Base-by-base conservation (phyloP, 1,140 invertebrate species). In the Aricia agestis region DNA sequence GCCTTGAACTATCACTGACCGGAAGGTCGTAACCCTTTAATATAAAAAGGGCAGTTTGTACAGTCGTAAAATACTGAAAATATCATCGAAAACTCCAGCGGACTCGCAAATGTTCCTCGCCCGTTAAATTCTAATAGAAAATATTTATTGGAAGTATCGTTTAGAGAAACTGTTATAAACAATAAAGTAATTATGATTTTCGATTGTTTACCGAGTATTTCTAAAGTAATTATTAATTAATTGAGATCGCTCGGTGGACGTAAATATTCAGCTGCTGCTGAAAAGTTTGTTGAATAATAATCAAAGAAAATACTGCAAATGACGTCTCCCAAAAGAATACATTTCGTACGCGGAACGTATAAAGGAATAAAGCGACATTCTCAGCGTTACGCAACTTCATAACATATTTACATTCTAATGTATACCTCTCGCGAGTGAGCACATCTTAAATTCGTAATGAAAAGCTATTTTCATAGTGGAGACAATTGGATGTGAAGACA, bases 331-430 rank as follows among this genome's bases (percentile, higher is more conserved):
- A 52, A 13, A 52, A 11, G 45, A 52, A 52, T 52, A 52, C 45
- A 15, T 52, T 52, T 52, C 11, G 13, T 9, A 13, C 10, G 9
- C 1, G 10, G 13, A 52, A 52, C 1, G 45, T 52, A 52, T 52
- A 52, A 52, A 52, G 13, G 45, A 52, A 15, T 52, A 15, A 52
- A 6, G 13, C 13, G 45, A 52, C 45, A 52, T 52, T 52, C 45
- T 52, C 45, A 52, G 45, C 45, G 45, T 15, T 52, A 15, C 45
- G 45, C 45, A 52, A 52, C 45, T 52, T 52, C 45, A 52, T 52
- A 52, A 52, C 45, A 52, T 52, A 52, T 52, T 52, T 52, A 52
- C 45, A 52, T 52, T 52, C 45, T 52, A 52, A 52, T 52, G 45
- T 52, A 52, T 52, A 52, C 45, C 45, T 52, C 45, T 52, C 45